Conservation (phyloP, 2,888 invertebrate genomes). For the Clostera curtula region DNA sequence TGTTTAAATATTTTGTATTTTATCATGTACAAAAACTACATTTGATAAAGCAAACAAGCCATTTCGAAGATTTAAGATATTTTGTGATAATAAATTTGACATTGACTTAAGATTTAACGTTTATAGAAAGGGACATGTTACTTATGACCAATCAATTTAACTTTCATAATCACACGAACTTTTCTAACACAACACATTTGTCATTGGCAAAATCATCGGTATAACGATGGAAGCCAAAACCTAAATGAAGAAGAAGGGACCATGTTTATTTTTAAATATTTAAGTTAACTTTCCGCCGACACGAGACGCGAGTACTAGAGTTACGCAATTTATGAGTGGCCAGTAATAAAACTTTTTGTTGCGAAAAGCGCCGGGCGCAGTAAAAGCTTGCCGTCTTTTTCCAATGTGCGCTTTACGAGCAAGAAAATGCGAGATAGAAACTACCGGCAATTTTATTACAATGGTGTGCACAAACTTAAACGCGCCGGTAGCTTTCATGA, state of each 20-base stretch:
- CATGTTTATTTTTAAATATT: constrained; percentile 10
- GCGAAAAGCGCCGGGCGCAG: constrained; percentile 56
- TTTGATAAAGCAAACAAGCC: too few species aligned
- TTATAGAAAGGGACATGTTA: too few species aligned
- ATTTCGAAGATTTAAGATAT: too few species aligned
- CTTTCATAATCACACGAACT: too few species aligned
- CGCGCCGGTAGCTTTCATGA: constrained; percentile 22
- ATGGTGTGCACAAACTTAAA: constrained; percentile 31
- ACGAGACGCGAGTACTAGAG: constrained; percentile 33
- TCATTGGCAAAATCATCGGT: too few species aligned
- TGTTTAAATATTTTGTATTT: too few species aligned
- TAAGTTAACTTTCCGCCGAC: constrained; percentile 35
- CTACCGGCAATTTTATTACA: constrained; percentile 59
- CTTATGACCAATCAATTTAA: too few species aligned
- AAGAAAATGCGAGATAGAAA: constrained; percentile 61
- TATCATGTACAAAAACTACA: too few species aligned
- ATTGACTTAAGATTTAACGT: too few species aligned
- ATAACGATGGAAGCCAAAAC: too few species aligned
- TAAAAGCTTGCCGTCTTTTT: constrained; percentile 57
- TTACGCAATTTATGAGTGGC: constrained; percentile 67
- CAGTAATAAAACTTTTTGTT: constrained; percentile 69
- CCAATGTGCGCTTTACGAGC: constrained; percentile 50
- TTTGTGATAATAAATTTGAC: too few species aligned
- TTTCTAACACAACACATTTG: too few species aligned
- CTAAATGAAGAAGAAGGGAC: not conserved